Evolutionary conservation across 1,140 invertebrate species (phyloP), one percentile per base, ranked within the genome.

Genomic region (Andricus grossulariae): DNA sequence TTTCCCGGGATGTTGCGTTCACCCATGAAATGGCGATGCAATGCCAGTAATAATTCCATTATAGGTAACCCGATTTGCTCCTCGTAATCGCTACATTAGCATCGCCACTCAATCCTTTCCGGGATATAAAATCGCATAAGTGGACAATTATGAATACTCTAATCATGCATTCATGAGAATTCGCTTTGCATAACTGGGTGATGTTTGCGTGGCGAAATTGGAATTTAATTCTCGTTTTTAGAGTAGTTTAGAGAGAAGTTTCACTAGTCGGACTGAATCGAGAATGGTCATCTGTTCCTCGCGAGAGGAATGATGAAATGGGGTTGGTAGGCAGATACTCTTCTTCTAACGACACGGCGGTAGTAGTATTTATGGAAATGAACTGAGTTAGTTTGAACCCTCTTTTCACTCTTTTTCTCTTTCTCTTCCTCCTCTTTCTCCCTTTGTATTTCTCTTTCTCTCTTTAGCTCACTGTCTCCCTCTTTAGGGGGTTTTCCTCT

Each of bases 361-460:
- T 77, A 86, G 86, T 88, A 87, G 57, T 91, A 91, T 91, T 89
- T 89, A 89, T 90, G 89, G 86, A 90, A 91, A 91, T 90, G 85
- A 90, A 89, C 84, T 78, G 82, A 86, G 84, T 86, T 86, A 87
- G 83, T 86, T 85, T 85, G 83, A 86, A 85, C 32, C 12, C 60
- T 66, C 84, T 79, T 80, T 80, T 74, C 76, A 73, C 49, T 82
- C 86, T 84, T 85, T 86, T 87, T 16, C 54, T 55, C 19, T 75
- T 19, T 74, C 75, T 39, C 25, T 8, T 32, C 21, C 55, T 60
- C 84, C 78, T 80, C 78, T 74, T 75, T 72, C 50, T 82, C 86
- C 84, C 86, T 87, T 87, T 55, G 51, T 57, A 73, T 76, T 74
- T 77, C 70, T 54, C 52, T 52, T 18, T 51, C 25, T 50, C 21